phyloP scores from a whole-genome alignment of 92 coral and sea anemone species.

The Actinernus sp. region DNA sequence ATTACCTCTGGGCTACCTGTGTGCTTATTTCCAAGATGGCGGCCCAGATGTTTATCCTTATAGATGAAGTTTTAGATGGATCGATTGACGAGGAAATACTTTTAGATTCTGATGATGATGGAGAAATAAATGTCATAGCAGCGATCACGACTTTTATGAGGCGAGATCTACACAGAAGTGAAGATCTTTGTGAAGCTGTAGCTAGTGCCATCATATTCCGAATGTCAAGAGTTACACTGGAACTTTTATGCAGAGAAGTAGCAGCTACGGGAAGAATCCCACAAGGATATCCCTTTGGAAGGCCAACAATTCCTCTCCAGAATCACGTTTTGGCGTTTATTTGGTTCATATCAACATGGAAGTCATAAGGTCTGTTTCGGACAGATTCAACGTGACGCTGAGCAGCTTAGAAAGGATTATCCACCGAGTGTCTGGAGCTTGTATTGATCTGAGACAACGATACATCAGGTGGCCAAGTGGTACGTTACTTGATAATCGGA shows the following conservation, averaged over 20 bases:
- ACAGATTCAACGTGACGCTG: constrained; percentile 51
- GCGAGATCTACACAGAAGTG: constrained; percentile 26
- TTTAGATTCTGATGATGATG: constrained; percentile 4
- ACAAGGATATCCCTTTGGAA: constrained; percentile 34
- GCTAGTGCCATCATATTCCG: constrained; percentile 24
- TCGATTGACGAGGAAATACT: neutral
- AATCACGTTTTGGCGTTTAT: constrained; percentile 53
- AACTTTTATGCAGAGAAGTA: constrained; percentile 42
- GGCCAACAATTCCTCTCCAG: constrained; percentile 43
- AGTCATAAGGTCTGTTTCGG: constrained; percentile 49
- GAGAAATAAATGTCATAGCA: constrained; percentile 11
- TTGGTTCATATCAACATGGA: constrained; percentile 67
- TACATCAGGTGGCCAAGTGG: constrained; percentile 62
- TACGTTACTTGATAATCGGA: no score
- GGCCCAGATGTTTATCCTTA: no score
- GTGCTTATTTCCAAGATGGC: no score
- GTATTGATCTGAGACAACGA: constrained; percentile 22
- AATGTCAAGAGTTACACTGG: constrained; percentile 46
- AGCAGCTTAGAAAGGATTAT: constrained; percentile 58
- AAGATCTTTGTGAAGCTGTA: constrained; percentile 24
- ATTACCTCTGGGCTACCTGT: no score
- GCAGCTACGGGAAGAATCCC: constrained; percentile 55
- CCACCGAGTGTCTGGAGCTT: constrained; percentile 46
- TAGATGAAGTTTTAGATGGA: no score
- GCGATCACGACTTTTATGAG: constrained; percentile 31